A percentile compares a stretch with the other conserved stretches of the same genome.
These are phyloP conservation scores for Pseudomyrmex dendroicus DNA, from an alignment of 1,140 invertebrate genomes.

Conservation along the genomic window DNA sequence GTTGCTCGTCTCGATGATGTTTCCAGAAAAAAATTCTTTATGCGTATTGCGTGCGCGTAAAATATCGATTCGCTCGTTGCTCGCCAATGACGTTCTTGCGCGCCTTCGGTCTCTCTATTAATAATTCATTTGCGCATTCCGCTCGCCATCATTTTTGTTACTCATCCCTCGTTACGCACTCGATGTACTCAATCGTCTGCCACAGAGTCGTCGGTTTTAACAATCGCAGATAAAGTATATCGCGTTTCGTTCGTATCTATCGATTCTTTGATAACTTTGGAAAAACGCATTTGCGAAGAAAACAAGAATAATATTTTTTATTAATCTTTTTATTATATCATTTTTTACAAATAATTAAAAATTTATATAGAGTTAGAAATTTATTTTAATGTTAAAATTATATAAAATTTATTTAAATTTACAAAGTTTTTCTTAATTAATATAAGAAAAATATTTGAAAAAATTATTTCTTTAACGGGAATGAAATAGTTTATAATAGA, in stretches of 20 bases:
- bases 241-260: background rate
- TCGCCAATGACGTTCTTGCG: slow-evolving; percentile 27
- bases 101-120: slow-evolving; percentile 65
- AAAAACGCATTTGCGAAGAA: no score
- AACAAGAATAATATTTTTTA: no score
- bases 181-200: background rate
- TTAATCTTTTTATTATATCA: no score
- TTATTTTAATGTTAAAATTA: no score
- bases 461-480: no score
- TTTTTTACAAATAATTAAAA: no score
- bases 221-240: background rate
- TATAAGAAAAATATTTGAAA: no score
- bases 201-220: background rate
- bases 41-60: slow-evolving; percentile 25
- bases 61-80: slow-evolving; percentile 56
- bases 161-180: slow-evolving; percentile 28
- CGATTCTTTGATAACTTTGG: background rate
- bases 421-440: no score
- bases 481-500: no score
- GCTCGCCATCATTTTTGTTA: slow-evolving; percentile 60
- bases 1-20: background rate
- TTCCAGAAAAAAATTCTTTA: slow-evolving; percentile 1
- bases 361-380: no score
- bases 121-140: slow-evolving; percentile 75
- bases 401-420: no score